A percentile compares a stretch with the other conserved stretches of the same genome.
Conservation (phyloP, 2,113 vertebrate species). For the Anoplopoma fimbria region DNA sequence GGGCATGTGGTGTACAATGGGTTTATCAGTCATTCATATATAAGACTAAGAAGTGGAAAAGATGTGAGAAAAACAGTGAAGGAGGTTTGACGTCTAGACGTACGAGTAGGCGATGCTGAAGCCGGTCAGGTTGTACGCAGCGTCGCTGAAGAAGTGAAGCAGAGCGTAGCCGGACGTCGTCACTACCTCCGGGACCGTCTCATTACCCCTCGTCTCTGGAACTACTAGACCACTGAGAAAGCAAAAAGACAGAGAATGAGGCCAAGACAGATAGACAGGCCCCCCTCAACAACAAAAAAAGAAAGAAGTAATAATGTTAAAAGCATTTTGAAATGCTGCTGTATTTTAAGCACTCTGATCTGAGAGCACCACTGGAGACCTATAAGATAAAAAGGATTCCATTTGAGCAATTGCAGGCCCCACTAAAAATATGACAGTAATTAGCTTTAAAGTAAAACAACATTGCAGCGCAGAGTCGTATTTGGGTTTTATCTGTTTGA, state of each 20-base stretch:
- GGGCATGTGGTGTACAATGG: not conserved
- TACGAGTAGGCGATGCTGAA: slow-evolving; percentile 97
- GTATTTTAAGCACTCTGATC: slow-evolving; percentile 1
- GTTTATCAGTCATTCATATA: not conserved
- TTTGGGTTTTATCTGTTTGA: slow-evolving; percentile 18
- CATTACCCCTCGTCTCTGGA: slow-evolving; percentile 89
- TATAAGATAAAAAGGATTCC: slow-evolving; percentile 16
- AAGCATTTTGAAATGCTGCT: not conserved
- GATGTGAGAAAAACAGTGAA: not conserved
- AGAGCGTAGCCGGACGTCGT: slow-evolving; percentile 94
- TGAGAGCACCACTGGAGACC: slow-evolving; percentile 17
- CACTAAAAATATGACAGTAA: slow-evolving; percentile 29
- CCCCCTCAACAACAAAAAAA: not conserved
- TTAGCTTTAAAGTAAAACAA: slow-evolving; percentile 34
- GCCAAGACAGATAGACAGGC: not conserved
- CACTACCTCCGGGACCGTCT: slow-evolving; percentile 95
- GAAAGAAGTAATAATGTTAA: slow-evolving; percentile 10
- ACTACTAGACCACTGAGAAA: slow-evolving; percentile 91
- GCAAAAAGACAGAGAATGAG: not conserved
- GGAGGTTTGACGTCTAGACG: slow-evolving; percentile 55
- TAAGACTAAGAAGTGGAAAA: not conserved
- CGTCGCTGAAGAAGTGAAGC: slow-evolving; percentile 97
- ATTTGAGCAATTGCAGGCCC: not conserved
- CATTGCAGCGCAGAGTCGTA: not conserved
- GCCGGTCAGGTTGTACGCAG: slow-evolving; percentile 95